Conservation (phyloP, 2,797 vertebrate species). For the Merluccius polli region DNA sequence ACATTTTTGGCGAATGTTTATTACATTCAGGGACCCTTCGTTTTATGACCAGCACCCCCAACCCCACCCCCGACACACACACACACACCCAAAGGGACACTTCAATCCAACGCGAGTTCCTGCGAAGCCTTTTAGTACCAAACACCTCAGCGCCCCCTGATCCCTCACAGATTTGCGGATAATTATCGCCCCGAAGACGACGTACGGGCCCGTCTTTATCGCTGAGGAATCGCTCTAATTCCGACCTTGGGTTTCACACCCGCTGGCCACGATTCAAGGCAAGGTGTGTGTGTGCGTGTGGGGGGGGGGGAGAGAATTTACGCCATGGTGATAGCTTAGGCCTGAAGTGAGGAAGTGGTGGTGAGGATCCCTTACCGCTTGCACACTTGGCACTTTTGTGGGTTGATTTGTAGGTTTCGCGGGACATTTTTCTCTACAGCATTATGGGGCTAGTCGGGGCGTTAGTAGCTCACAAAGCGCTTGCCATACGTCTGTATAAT, state of each 20-base stretch:
- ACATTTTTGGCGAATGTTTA: slow-evolving; percentile 15
- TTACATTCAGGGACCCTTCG: slow-evolving; percentile 27
- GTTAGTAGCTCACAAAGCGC: no score
- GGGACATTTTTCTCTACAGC: no score
- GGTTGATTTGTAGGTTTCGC: no score
- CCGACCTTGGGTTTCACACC: slow-evolving; percentile 29
- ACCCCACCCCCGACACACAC: no score
- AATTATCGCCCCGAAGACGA: not conserved
- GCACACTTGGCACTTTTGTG: no score
- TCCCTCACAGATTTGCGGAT: slow-evolving; percentile 15
- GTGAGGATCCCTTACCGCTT: no score
- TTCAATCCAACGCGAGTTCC: not conserved
- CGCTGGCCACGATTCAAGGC: slow-evolving; percentile 1
- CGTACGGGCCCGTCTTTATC: slow-evolving; percentile 7
- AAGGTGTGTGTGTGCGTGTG: not conserved
- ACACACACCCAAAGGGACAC: slow-evolving; percentile 11
- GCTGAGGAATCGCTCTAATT: not conserved
- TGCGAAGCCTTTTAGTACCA: slow-evolving; percentile 6
- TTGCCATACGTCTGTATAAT: no score
- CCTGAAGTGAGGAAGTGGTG: no score
- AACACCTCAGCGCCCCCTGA: slow-evolving; percentile 9
- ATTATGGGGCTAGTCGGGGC: no score
- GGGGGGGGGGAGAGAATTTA: no score
- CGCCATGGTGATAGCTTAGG: no score
- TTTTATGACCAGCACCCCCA: not conserved